A percentile compares a stretch with the other conserved stretches of the same genome.
Evolutionary conservation across 2,888 invertebrate genomes (phyloP).

Genomic region (Apotomis betuletana): DNA sequence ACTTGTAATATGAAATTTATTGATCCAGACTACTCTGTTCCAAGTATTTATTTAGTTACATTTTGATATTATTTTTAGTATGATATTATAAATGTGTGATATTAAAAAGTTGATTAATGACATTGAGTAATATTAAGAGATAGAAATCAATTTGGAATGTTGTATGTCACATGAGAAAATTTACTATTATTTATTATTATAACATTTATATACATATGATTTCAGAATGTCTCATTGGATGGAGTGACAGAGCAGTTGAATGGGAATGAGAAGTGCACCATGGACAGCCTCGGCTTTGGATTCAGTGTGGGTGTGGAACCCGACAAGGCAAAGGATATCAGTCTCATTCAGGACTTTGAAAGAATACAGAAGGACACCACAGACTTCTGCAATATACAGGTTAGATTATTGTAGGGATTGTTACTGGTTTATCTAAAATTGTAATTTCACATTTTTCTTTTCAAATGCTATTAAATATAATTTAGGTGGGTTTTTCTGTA

Average conservation of each 20-base stretch:
- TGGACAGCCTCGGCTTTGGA: constrained; percentile 78
- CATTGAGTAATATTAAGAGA: too few relatives aligned
- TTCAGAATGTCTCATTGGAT: constrained; percentile 74
- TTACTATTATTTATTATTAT: too few relatives aligned
- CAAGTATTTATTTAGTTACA: too few relatives aligned
- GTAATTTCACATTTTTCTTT: too few relatives aligned
- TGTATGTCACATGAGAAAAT: too few relatives aligned
- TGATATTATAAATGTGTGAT: too few relatives aligned
- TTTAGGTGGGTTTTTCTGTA: too few relatives aligned
- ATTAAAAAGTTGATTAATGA: too few relatives aligned
- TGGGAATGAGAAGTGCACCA: constrained; percentile 73
- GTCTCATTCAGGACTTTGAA: constrained; percentile 83
- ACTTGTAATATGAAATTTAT: background rate
- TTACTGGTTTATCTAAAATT: background rate
- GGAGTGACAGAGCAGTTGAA: constrained; percentile 70
- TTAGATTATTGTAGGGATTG: constrained; percentile 45
- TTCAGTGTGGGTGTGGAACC: constrained; percentile 75
- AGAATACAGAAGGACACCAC: constrained; percentile 85
- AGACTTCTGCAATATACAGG: constrained; percentile 81
- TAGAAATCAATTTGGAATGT: too few relatives aligned
- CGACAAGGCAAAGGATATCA: constrained; percentile 74
- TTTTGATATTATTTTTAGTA: too few relatives aligned
- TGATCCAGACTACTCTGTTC: too few relatives aligned
- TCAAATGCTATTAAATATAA: too few relatives aligned
- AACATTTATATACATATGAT: constrained; percentile 40